phyloP scores from a whole-genome alignment of 2,888 invertebrate species.

The Celastrina argiolus region DNA sequence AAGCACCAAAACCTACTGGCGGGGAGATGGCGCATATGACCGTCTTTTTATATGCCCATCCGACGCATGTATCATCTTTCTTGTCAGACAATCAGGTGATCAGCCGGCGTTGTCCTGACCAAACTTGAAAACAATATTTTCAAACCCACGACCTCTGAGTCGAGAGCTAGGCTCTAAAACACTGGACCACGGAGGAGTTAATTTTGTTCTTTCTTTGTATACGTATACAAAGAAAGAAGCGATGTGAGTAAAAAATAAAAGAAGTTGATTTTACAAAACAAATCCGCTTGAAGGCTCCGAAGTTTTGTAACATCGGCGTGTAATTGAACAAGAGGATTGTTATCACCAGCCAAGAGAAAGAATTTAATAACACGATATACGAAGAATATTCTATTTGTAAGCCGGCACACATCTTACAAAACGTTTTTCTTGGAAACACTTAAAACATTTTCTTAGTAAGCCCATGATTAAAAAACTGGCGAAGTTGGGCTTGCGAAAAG shows the following conservation, averaged over 20 bases:
- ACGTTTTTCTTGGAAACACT: not conserved
- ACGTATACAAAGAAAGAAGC: not conserved
- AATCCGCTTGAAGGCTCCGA: not conserved
- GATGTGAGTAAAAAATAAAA: not conserved
- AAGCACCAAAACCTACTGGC: too few species aligned
- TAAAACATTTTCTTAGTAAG: not conserved
- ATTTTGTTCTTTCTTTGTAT: too few species aligned
- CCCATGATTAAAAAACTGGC: not conserved
- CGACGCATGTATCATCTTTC: too few species aligned
- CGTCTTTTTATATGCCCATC: too few species aligned
- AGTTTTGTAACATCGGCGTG: slow-evolving; percentile 52
- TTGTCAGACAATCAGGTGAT: too few species aligned
- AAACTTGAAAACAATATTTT: too few species aligned
- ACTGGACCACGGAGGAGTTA: too few species aligned
- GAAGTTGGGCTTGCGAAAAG: not conserved
- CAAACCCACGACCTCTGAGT: too few species aligned
- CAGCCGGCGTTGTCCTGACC: too few species aligned
- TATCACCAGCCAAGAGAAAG: slow-evolving; percentile 56
- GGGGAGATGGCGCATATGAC: too few species aligned
- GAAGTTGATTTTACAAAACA: not conserved
- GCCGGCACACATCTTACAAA: not conserved
- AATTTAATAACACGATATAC: slow-evolving; percentile 70
- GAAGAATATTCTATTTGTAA: slow-evolving; percentile 6
- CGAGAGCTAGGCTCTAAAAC: too few species aligned
- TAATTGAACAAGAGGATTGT: slow-evolving; percentile 73